Conservation (phyloP, 2,113 vertebrate genomes). For the Melozone crissalis region DNA sequence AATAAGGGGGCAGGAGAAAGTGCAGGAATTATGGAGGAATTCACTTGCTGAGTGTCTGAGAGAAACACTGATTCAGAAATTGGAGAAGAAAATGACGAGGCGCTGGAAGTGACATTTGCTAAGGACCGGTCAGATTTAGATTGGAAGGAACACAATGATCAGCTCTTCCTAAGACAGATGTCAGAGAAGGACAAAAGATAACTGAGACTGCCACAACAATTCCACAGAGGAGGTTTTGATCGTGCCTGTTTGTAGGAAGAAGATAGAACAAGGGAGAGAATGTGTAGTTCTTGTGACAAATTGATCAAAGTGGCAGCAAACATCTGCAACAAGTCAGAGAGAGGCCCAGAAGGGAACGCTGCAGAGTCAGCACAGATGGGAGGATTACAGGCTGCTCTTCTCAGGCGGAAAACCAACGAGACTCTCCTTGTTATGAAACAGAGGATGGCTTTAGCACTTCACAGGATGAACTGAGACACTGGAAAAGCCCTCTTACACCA, state of each 20-base stretch:
- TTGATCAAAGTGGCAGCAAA: background rate
- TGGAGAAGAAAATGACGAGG: background rate
- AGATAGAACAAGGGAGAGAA: background rate
- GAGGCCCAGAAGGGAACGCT: background rate
- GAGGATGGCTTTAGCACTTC: background rate
- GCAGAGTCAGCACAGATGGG: background rate
- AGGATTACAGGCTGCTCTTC: background rate
- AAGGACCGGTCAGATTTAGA: background rate
- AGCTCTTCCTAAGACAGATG: background rate
- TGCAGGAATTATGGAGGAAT: background rate
- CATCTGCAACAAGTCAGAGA: background rate
- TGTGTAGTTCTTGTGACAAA: background rate
- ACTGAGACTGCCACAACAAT: background rate
- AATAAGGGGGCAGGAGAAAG: background rate
- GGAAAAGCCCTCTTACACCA: background rate
- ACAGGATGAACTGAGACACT: background rate
- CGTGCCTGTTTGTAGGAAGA: background rate
- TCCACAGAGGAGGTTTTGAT: background rate
- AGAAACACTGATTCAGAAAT: background rate
- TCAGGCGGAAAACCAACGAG: background rate
- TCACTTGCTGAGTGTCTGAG: background rate
- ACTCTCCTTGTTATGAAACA: background rate
- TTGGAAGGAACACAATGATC: background rate
- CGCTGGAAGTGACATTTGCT: background rate
- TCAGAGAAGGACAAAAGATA: background rate